Percentiles rank a stretch among this genome's conserved stretches.
These are phyloP conservation scores for Athene noctua DNA, from an alignment of 2,113 vertebrate genomes.

Conservation along the genomic window DNA sequence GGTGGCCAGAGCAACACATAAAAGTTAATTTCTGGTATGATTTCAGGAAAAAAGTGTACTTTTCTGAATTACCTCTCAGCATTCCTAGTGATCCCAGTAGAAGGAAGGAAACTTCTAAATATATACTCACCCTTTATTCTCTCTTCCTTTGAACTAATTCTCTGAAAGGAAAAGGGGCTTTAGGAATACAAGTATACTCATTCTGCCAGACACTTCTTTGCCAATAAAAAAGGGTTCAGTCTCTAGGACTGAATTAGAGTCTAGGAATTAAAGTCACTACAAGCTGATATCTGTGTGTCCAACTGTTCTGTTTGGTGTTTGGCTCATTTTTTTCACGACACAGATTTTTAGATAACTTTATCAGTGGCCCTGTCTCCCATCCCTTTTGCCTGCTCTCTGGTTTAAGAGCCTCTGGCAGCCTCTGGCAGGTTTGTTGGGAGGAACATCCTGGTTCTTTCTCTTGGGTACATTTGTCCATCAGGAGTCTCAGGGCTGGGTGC, in stretches of 20 bases:
- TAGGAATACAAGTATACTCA: neutral
- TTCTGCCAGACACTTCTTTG: neutral
- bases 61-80: neutral
- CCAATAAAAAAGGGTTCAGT: neutral
- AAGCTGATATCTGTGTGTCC: neutral
- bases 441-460: neutral
- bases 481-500: neutral
- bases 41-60: neutral
- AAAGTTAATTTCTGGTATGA: neutral
- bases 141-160: neutral
- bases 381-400: neutral
- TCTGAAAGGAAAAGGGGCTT: neutral
- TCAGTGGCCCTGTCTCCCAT: neutral
- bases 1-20: neutral
- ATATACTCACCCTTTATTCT: neutral
- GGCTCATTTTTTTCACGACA: neutral
- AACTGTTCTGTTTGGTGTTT: neutral
- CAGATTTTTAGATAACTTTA: neutral
- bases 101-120: neutral
- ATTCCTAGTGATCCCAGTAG: neutral
- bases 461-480: neutral
- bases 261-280: neutral
- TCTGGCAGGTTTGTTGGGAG: neutral
- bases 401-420: neutral
- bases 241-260: neutral